Evolutionary conservation across 2,113 vertebrate species (phyloP).

Genomic region (Sitta europaea): DNA sequence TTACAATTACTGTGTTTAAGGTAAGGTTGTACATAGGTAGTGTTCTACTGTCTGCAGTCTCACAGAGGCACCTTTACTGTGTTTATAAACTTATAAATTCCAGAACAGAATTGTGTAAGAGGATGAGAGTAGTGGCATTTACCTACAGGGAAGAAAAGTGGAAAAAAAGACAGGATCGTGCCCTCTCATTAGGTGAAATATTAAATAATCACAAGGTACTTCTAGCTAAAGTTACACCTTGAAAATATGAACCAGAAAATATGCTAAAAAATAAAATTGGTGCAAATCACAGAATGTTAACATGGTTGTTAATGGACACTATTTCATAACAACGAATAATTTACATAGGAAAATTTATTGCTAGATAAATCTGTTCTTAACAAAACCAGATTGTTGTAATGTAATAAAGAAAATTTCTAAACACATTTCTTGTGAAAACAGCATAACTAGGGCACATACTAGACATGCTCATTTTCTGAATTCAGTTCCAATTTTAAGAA

Average conservation of each 20-base stretch:
- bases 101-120: neutral
- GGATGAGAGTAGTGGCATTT: neutral
- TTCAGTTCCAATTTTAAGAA: neutral
- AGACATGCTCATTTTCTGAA: neutral
- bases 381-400: neutral
- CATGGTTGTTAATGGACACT: neutral
- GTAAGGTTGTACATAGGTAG: neutral
- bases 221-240: neutral
- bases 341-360: neutral
- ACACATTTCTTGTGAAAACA: neutral
- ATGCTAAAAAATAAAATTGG: neutral
- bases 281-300: neutral
- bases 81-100: neutral
- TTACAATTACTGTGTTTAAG: neutral
- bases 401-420: neutral
- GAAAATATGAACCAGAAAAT: neutral
- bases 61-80: neutral
- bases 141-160: neutral
- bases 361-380: neutral
- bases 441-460: neutral
- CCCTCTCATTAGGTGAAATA: neutral
- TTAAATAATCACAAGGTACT: neutral
- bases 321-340: neutral
- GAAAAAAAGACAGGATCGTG: neutral
- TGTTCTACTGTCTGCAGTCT: neutral